Percentiles rank a stretch among this genome's conserved stretches.
These are phyloP conservation scores for Conger conger DNA, from an alignment of 2,113 vertebrate genomes.

Conservation along the genomic window DNA sequence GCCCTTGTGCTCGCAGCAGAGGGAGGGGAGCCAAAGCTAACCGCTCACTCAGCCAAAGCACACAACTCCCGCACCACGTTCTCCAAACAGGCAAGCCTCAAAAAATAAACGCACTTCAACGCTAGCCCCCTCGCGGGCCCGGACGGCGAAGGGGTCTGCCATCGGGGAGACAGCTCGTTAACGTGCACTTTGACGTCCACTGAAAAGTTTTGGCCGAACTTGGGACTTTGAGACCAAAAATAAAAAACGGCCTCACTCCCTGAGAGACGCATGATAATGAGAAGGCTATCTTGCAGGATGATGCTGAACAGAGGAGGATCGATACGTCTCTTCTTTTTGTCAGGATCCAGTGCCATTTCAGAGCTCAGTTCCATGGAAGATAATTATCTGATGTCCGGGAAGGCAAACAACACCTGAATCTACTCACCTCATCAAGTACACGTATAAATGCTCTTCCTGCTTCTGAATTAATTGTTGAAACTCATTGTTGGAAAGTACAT, in stretches of 20 bases:
- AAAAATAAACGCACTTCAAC: constrained; percentile 48
- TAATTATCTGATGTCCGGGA: no score
- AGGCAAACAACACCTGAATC: neutral
- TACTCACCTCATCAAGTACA: no score
- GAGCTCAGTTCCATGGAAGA: no score
- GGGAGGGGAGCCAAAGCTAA: constrained; percentile 61
- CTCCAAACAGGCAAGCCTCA: constrained; percentile 44
- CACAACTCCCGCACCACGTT: constrained; percentile 47
- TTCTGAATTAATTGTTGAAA: neutral
- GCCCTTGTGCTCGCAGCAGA: constrained; percentile 42
- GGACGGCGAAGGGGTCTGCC: constrained; percentile 18
- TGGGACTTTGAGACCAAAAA: neutral
- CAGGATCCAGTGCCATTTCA: neutral
- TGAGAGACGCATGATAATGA: no score
- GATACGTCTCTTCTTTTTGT: neutral
- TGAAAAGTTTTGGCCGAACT: neutral
- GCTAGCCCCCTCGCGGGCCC: constrained; percentile 28
- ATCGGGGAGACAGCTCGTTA: constrained; percentile 33
- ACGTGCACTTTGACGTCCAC: constrained; percentile 38
- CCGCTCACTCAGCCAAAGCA: constrained; percentile 49
- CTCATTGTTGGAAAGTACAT: no score
- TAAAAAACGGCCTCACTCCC: neutral
- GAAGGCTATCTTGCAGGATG: no score
- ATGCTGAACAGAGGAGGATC: neutral
- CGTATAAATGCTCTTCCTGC: neutral